phyloP scores from a whole-genome alignment of 2,797 vertebrate species.

The Macrochelys suwanniensis region DNA sequence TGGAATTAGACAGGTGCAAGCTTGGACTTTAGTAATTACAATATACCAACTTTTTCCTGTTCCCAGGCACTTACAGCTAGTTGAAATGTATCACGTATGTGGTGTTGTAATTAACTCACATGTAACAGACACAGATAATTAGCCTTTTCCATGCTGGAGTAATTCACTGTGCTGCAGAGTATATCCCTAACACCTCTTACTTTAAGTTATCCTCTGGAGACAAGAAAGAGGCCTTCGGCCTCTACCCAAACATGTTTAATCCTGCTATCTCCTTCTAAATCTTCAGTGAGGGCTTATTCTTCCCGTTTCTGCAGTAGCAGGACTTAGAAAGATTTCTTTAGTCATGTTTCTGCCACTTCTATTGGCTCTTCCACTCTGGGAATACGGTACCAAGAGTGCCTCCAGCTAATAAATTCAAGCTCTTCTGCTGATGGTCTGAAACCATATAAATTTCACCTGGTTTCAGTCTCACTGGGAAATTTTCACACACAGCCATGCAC shows the following conservation, averaged over 20 bases:
- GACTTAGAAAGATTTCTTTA: slow-evolving; percentile 11
- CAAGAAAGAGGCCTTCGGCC: slow-evolving; percentile 13
- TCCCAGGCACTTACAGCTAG: neutral
- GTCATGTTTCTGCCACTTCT: neutral
- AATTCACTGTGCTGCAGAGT: neutral
- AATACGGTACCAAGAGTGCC: neutral
- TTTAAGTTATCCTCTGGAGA: neutral
- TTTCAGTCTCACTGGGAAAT: slow-evolving; percentile 50
- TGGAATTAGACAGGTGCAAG: neutral
- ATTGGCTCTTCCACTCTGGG: neutral
- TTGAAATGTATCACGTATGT: neutral
- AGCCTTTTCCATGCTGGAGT: rapidly evolving
- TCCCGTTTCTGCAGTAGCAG: neutral
- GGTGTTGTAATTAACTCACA: neutral
- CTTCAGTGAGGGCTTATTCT: neutral
- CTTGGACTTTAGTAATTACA: neutral
- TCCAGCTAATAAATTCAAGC: neutral
- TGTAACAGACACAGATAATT: neutral
- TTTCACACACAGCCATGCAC: neutral
- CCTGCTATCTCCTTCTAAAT: neutral
- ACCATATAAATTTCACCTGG: slow-evolving; percentile 17
- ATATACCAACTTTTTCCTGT: neutral
- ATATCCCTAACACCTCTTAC: rapidly evolving
- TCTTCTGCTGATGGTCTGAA: neutral
- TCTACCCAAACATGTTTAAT: neutral